A percentile compares a stretch with the other conserved stretches of the same genome.
Conservation (phyloP, 2,888 invertebrate species). For the Drosophila setosimentum region DNA sequence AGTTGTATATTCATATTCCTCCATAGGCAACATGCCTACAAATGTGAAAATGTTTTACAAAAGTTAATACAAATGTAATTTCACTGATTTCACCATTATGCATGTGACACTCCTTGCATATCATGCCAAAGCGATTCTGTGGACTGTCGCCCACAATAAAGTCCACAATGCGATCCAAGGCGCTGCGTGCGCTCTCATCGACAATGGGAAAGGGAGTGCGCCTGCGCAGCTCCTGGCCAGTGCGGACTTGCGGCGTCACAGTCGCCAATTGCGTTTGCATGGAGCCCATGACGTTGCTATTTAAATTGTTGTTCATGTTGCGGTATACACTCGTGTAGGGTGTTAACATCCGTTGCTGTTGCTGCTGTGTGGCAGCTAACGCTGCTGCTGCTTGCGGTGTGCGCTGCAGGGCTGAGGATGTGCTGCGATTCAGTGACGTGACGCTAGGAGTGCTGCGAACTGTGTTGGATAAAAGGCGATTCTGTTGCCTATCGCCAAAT, state of each 20-base stretch:
- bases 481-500: constrained; percentile 82
- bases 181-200: constrained; percentile 89
- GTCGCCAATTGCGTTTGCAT: constrained; percentile 32
- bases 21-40: constrained; percentile 89
- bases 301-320: constrained; percentile 55
- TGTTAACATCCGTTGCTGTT: constrained; percentile 32
- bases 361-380: constrained; percentile 23
- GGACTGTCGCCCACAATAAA: constrained; percentile 98
- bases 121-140: constrained; percentile 96
- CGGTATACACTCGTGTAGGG: constrained; percentile 64
- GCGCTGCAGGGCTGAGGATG: constrained; percentile 21
- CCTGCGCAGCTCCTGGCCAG: constrained; percentile 74
- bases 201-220: constrained; percentile 84
- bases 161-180: constrained; percentile 96
- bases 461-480: constrained; percentile 37
- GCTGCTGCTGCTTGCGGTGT: constrained; percentile 30
- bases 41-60: background rate
- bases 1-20: constrained; percentile 91
- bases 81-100: constrained; percentile 92
- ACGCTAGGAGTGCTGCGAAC: constrained; percentile 20
- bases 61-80: background rate
- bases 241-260: constrained; percentile 38
- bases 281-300: constrained; percentile 36
- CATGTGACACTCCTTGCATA: constrained; percentile 94
- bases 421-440: constrained; percentile 33